Conservation (phyloP, 2,113 vertebrate genomes). For the Bos taurus region DNA sequence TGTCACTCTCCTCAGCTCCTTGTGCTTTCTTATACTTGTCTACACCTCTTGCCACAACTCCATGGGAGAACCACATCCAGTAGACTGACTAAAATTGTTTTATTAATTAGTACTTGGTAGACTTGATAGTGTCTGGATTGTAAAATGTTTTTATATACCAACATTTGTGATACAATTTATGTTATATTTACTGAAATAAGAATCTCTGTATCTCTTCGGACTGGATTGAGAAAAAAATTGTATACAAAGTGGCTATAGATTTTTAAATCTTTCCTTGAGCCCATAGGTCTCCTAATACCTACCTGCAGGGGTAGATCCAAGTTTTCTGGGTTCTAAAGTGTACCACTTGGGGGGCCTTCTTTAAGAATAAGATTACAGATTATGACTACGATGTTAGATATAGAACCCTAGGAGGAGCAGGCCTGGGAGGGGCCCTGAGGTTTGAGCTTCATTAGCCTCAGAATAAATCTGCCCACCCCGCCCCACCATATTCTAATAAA, state of each 20-base stretch:
- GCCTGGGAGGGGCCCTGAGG: neutral
- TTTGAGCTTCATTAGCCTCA: neutral
- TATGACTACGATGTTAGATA: neutral
- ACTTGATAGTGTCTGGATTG: neutral
- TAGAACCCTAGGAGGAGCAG: neutral
- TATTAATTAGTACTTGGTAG: neutral
- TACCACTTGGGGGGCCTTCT: neutral
- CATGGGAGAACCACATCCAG: neutral
- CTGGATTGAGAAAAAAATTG: neutral
- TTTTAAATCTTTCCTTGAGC: constrained; percentile 14
- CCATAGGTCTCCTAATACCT: neutral
- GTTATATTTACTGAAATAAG: neutral
- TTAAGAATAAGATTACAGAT: neutral
- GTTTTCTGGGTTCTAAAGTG: neutral
- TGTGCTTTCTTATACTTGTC: neutral
- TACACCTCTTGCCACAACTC: neutral
- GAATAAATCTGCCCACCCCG: neutral
- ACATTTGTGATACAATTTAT: neutral
- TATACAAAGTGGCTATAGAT: neutral
- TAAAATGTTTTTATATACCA: neutral
- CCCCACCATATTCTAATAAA: neutral
- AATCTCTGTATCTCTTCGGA: neutral
- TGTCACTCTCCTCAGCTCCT: neutral
- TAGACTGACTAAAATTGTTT: constrained; percentile 4
- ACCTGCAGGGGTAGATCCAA: neutral